Base-by-base conservation (phyloP, 2,888 invertebrate genomes). In the Scelioninae gen. 1 region DNA sequence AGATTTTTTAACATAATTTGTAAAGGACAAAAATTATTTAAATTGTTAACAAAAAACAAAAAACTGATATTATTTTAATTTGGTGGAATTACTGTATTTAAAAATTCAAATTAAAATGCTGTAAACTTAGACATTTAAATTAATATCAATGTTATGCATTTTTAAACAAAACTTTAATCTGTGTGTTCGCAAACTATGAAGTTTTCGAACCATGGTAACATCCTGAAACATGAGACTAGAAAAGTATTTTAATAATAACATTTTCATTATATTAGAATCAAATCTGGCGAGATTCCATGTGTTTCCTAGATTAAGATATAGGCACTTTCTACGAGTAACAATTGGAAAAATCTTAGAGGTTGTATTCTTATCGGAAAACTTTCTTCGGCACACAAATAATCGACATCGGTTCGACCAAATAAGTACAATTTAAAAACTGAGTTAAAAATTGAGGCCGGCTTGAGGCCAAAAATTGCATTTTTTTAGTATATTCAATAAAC, bases 251-350 rank as follows among this genome's bases (percentile, higher is more conserved):
- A 75, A 77, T 56, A 72, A 80, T 72, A 79, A 65, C 55, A 23
- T 53, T 77, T 62, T 53, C 38, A 29, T 65, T 55, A 29, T 78
- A 78, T 71, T 56, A 66, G 53, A 82, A 79, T 72, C 43, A 82
- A 78, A 66, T 66, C 60, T 68, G 40, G 29, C 47, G 53, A 82
- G 49, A 60, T 72, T 77, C 31, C 47, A 31, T 58, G 80, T 68
- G 81, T 84, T 69, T 81, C 77, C 84, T 87, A 87, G 79, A 85
- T 85, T 88, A 88, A 85, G 81, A 86, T 90, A 87, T 90, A 92
- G 92, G 92, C 92, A 92, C 92, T 91, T 91, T 90, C 91, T 91
- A 91, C 89, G 87, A 90, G 86, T 89, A 90, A 79, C 65, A 75
- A 88, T 86, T 78, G 76, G 81, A 87, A 78, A 87, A 86, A 85